Evolutionary conservation across 2,888 invertebrate species (phyloP), one percentile per base, ranked within the genome.

Genomic region (Isoperla grammatica): DNA sequence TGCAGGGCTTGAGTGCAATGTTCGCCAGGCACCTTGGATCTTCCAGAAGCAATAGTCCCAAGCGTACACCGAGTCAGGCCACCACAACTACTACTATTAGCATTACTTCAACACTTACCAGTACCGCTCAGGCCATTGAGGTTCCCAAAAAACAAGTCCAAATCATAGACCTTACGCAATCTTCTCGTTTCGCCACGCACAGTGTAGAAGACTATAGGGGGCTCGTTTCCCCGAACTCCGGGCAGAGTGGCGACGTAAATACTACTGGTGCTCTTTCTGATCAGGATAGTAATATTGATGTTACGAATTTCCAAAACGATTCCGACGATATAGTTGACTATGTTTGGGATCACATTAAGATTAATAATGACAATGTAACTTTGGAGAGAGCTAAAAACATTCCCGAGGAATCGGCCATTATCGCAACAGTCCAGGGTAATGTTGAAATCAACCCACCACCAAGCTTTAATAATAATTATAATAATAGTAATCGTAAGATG

Each of bases 231-330:
- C 29, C 29, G 29, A 6, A 29, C 8, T 8, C 29, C 29, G 29
- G 29, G 29, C 4, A 29, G 8, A 29, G 29, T 29, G 29, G 29
- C 29, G 29, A 29, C 29, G 29, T 8, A 8, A 29, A 71, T 71
- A 75, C 73, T 73, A 75, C 74, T 75, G 76, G 75, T 76, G 76
- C 75, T 75, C 75, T 75, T 75, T 75, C 74, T 73, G 72, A 74
- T 75, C 75, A 74, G 75, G 74, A 75, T 75, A 75, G 75, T 64
- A 54, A 59, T 59, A 61, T 37, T 56, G 57, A 43, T 62, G 56
- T 57, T 60, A 62, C 45, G 60, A 60, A 56, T 48, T 39, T 19
- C 55, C 39, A 48, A 57, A 58, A 42, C 42, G 29, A 29, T 29
- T 29, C 29, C 29, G 29, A 8, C 55, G 22, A 39, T 60, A 11